Percentiles rank a stretch among this genome's conserved stretches.
phyloP scores from a whole-genome alignment of 2,113 vertebrate species.

The Pampusana beccarii region DNA sequence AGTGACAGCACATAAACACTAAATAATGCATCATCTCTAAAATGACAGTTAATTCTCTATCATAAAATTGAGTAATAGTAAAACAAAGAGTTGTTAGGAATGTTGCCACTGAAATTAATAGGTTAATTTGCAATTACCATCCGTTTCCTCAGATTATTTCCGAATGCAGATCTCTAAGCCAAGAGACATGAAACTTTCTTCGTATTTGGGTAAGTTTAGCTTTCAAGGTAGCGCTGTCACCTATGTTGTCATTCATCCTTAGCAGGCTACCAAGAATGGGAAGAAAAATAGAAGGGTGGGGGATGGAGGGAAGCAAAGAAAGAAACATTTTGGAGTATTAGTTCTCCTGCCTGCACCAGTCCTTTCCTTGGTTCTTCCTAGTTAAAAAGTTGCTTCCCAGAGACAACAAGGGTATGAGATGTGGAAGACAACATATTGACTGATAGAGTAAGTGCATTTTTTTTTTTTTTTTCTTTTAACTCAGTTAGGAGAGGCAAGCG shows the following conservation, averaged over 20 bases:
- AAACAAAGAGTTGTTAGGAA: neutral
- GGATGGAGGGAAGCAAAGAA: neutral
- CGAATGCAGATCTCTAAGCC: neutral
- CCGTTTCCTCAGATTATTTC: neutral
- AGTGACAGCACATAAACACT: neutral
- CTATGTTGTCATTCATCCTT: neutral
- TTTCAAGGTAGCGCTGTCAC: conserved; percentile 4
- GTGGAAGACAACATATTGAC: neutral
- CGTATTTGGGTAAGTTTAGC: conserved; percentile 27
- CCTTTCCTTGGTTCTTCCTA: neutral
- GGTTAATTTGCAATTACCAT: neutral
- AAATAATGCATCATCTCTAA: neutral
- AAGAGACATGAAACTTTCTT: conserved; percentile 4
- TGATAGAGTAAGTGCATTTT: neutral
- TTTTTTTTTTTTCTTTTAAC: neutral
- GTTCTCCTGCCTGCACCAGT: neutral
- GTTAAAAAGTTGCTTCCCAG: neutral
- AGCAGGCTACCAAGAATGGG: neutral
- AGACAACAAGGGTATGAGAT: neutral
- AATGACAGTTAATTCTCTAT: neutral
- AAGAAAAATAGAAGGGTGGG: neutral
- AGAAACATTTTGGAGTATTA: neutral
- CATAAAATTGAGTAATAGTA: neutral
- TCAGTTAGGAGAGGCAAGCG: neutral
- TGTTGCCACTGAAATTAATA: neutral